phyloP scores from a whole-genome alignment of 2,113 vertebrate species.

The Paracanthobrama guichenoti region DNA sequence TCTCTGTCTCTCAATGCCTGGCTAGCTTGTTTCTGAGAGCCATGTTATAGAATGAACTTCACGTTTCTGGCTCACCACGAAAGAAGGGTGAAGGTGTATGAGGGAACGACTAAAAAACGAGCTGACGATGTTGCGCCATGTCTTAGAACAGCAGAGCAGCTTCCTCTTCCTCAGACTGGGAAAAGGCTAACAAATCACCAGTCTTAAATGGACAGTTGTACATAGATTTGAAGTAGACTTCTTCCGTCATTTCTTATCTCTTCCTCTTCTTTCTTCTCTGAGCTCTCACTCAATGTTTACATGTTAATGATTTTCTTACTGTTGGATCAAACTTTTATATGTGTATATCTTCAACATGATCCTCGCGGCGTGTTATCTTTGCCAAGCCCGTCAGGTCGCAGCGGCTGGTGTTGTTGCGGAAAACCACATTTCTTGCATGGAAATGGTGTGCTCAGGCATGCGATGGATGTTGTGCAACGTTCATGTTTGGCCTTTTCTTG shows the following conservation, averaged over 20 bases:
- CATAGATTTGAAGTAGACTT: slow-evolving; percentile 79
- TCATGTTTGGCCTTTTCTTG: slow-evolving; percentile 14
- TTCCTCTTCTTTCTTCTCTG: slow-evolving; percentile 68
- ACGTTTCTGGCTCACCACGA: neutral
- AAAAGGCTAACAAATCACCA: slow-evolving; percentile 55
- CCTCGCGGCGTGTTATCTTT: slow-evolving; percentile 75
- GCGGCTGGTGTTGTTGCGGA: slow-evolving; percentile 72
- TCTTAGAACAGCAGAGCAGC: slow-evolving; percentile 56
- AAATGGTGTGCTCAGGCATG: slow-evolving; percentile 52
- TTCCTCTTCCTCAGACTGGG: slow-evolving; percentile 59
- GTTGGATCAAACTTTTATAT: slow-evolving; percentile 91
- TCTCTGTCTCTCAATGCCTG: slow-evolving; percentile 61
- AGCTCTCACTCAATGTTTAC: slow-evolving; percentile 86
- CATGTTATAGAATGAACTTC: slow-evolving; percentile 55
- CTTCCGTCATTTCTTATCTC: slow-evolving; percentile 67
- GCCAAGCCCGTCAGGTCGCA: slow-evolving; percentile 74
- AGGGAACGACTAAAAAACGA: neutral
- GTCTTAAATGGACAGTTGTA: slow-evolving; percentile 68
- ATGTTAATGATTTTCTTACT: slow-evolving; percentile 90
- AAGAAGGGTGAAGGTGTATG: neutral
- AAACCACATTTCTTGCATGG: slow-evolving; percentile 83
- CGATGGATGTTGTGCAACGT: slow-evolving; percentile 49
- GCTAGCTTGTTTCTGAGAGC: slow-evolving; percentile 61
- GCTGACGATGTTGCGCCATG: slow-evolving; percentile 13
- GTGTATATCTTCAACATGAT: slow-evolving; percentile 78